These are phyloP conservation scores for Patiria pectinifera DNA, from an alignment of 53 echinoderm and acorn worm genomes.

Conservation along the genomic window DNA sequence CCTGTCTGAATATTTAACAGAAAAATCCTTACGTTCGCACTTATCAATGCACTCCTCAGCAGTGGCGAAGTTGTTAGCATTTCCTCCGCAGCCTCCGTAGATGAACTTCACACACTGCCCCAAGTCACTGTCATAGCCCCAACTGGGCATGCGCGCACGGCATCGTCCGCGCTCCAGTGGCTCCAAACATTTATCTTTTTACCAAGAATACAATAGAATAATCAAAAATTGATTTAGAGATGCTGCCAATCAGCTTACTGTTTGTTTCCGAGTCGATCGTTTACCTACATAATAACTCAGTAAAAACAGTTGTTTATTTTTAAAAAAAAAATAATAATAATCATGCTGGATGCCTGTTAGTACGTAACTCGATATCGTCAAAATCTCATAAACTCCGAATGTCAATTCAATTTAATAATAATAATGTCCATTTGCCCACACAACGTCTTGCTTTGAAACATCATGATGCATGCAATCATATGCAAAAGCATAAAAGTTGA, in stretches of 20 bases:
- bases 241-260: not conserved
- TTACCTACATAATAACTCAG: not conserved
- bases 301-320: too few relatives aligned
- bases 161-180: slow-evolving; percentile 32
- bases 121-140: slow-evolving; percentile 38
- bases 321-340: too few relatives aligned
- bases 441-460: too few relatives aligned
- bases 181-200: slow-evolving; percentile 41
- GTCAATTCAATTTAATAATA: too few relatives aligned
- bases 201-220: not conserved
- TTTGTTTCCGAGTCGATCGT: not conserved
- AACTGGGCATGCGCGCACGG: slow-evolving; percentile 32
- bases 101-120: slow-evolving; percentile 33
- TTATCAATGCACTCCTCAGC: slow-evolving; percentile 52
- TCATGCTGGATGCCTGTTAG: too few relatives aligned
- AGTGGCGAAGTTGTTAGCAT: slow-evolving; percentile 43
- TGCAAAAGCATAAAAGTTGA: too few relatives aligned
- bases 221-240: not conserved
- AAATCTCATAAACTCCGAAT: too few relatives aligned
- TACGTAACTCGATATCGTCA: too few relatives aligned
- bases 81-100: slow-evolving; percentile 53
- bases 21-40: slow-evolving; percentile 42
- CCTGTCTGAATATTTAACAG: not conserved
- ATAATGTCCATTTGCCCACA: too few relatives aligned
- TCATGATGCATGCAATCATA: too few relatives aligned